Conservation (phyloP, 2,888 invertebrate species). For the Eupithecia dodoneata region DNA sequence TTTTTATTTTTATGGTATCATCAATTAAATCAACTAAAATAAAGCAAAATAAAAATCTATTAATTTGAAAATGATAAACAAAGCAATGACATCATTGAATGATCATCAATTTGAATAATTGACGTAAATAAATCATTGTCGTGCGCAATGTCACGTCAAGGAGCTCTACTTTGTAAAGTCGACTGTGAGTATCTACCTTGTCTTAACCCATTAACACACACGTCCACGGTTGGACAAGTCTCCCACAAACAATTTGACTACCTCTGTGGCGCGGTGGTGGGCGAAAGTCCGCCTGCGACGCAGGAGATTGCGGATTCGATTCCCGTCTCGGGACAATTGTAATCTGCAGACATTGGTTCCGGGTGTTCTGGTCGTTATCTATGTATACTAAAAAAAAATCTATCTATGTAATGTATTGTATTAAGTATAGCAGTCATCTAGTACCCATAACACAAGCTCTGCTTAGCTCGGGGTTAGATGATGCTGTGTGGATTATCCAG, state of each 20-base stretch:
- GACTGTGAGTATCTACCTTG: background rate
- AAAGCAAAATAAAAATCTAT: background rate
- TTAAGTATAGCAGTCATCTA: too few species aligned
- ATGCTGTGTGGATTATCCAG: too few species aligned
- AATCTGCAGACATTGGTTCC: too few species aligned
- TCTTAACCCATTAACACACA: background rate
- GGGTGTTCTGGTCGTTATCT: too few species aligned
- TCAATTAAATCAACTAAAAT: background rate
- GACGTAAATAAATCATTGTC: constrained; percentile 17
- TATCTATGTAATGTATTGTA: too few species aligned
- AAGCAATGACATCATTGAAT: constrained; percentile 16
- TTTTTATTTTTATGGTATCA: background rate
- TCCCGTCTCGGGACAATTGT: too few species aligned
- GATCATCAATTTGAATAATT: constrained; percentile 9
- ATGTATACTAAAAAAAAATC: too few species aligned
- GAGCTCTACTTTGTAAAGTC: constrained; percentile 16
- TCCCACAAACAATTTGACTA: background rate
- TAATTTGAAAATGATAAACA: background rate
- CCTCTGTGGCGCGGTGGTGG: too few species aligned
- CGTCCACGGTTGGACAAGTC: background rate
- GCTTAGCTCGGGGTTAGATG: too few species aligned
- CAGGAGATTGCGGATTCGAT: too few species aligned
- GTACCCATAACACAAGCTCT: too few species aligned
- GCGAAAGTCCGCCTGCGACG: too few species aligned
- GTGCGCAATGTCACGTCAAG: constrained; percentile 24